Evolutionary conservation across 2,797 vertebrate species (phyloP).

Genomic region (Rallus crepitans): DNA sequence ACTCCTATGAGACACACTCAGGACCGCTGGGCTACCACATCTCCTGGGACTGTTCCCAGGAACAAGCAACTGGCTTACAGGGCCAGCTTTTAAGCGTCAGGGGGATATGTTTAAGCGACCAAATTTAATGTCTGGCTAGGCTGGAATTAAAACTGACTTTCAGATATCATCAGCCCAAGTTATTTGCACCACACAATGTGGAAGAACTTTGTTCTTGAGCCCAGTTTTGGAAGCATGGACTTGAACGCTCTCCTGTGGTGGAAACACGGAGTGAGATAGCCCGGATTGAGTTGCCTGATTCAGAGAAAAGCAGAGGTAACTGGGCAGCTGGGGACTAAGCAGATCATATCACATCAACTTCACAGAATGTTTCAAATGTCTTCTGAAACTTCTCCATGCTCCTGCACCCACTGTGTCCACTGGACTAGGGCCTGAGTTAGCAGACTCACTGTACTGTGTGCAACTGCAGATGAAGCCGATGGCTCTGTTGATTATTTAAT

Average conservation of each 20-base stretch:
- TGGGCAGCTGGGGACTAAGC: background rate
- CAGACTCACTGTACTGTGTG: background rate
- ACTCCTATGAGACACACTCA: background rate
- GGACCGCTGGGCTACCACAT: background rate
- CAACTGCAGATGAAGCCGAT: background rate
- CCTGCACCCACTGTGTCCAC: background rate
- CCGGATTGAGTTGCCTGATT: background rate
- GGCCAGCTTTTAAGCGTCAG: background rate
- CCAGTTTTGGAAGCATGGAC: background rate
- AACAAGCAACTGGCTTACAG: background rate
- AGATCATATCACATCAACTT: background rate
- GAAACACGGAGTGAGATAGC: background rate
- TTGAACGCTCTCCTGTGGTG: background rate
- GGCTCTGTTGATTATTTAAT: background rate
- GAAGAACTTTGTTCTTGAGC: background rate
- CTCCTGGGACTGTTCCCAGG: background rate
- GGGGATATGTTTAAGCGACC: background rate
- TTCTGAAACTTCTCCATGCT: background rate
- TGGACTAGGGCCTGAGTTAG: background rate
- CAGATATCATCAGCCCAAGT: background rate
- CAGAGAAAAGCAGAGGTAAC: conserved; percentile 22
- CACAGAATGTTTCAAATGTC: background rate
- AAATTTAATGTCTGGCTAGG: background rate
- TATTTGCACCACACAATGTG: background rate
- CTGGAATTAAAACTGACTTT: background rate